Base-by-base conservation (phyloP, 1,140 invertebrate species). In the Polyergus mexicanus region DNA sequence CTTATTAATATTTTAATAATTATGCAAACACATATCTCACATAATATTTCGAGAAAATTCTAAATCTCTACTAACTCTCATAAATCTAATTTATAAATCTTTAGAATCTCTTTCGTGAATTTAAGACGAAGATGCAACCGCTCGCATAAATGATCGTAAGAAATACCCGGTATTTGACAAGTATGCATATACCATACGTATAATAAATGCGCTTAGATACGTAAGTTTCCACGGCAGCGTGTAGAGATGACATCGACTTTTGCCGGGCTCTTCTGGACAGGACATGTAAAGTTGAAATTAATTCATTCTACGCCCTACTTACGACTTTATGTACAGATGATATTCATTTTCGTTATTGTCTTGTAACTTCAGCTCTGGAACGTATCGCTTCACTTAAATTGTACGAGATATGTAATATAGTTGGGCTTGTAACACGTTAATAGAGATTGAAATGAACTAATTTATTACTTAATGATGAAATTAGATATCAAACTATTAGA, bases 251-350 rank as follows among this genome's bases (percentile, higher is more conserved):
- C 68, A 62, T 13, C 78, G 38, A 44, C 32, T 32, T 32, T 32
- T 3, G 32, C 51, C 28, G n/a, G 35, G 56, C n/a, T 89, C 75
- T 87, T 89, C 72, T 77, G 85, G 72, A 62, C 83, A 44, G 11
- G 25, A 38, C 60, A 74, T 56, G 83, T 80, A 86, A 90, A 92
- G 88, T 91, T 88, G 81, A 91, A 91, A 92, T 90, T 88, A 92
- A 93, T 92, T 92, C 86, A 92, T 90, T 92, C 87, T 86, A 63
- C 74, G 78, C 84, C 90, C 90, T 71, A 91, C 90, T 91, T 91
- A 80, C 72, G 86, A 75, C 86, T 81, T 87, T 78, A 78, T 89
- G 72, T 78, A 86, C 84, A 76, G 81, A 84, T 85, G 90, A 86
- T 87, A 76, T 83, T 88, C 88, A 88, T 92, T 92, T 92, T 88